These are phyloP conservation scores for Ashinkailepas kermadecensis DNA, from an alignment of 2,888 invertebrate genomes.

Conservation along the genomic window DNA sequence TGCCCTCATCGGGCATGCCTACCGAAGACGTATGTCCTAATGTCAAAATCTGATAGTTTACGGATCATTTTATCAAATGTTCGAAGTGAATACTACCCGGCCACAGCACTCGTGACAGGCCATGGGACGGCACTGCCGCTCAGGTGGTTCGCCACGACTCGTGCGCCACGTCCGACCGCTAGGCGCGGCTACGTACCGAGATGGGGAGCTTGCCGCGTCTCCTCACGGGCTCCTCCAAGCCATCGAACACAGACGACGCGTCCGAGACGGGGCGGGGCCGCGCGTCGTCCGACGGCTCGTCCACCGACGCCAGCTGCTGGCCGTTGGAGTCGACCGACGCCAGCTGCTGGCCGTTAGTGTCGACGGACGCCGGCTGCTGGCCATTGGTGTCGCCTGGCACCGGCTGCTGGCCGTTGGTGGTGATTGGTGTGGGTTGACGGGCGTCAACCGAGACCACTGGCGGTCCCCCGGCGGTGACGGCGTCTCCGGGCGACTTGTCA, in stretches of 20 bases:
- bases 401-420: conserved; percentile 79
- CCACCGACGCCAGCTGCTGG: conserved; percentile 50
- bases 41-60: too few species aligned
- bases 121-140: too few species aligned
- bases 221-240: conserved; percentile 26
- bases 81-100: too few species aligned
- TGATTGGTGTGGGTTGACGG: conserved; percentile 70
- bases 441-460: too few species aligned
- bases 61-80: too few species aligned
- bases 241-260: conserved; percentile 34
- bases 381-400: conserved; percentile 80
- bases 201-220: not conserved
- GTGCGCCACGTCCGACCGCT: too few species aligned
- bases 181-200: not conserved
- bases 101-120: too few species aligned
- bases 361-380: conserved; percentile 72
- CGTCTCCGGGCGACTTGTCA: too few species aligned
- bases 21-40: too few species aligned
- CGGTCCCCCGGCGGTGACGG: too few species aligned
- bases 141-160: too few species aligned
- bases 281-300: conserved; percentile 52
- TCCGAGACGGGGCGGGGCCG: conserved; percentile 39
- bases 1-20: too few species aligned
- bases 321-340: conserved; percentile 42
- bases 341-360: conserved; percentile 66